Evolutionary conservation across 35 echinoderm and acorn worm species (phyloP), one percentile per base, ranked within the genome.

Genomic region (Acanthaster planci): DNA sequence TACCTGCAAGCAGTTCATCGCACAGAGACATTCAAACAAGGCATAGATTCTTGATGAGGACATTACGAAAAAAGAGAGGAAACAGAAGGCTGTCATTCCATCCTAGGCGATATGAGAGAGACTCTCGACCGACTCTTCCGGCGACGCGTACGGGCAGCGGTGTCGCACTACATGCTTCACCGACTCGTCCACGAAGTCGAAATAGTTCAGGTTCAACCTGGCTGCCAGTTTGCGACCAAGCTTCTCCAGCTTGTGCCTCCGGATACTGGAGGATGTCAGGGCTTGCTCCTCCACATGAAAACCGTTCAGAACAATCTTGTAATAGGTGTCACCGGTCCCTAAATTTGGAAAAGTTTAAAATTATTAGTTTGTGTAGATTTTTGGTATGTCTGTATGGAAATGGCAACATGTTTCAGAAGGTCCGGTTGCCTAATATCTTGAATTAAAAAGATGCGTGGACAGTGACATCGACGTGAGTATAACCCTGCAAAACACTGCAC

Each of bases 231-330:
- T 75, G 32, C 92, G 60, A 29, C 87, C 95, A 23, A 97, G 51
- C 56, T 91, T 93, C 57, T 97, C 95, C 22, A 97, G 47, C 55
- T 93, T 97, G 85, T 99, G 92, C 67, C 78, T 91, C 0, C 91
- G 88, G 2, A 89, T 53, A 1, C 84, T 89, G 26, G 89, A 88
- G 68, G 96, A 99, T 4, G 91, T 91, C 67, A 99, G 58, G 58
- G 80, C 85, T 56, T 94, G 92, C 38, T 86, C 87, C 30, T 92
- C 96, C 0, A 94, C 64, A 39, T 94, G 78, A 37, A 89, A 93
- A 15, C 96, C 96, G 82, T 99, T 99, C 15, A 99, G 64, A 30
- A 99, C 92, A 34, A 99, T 55, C 47, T 91, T 99, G 83, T 88
- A 99, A 55, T 90, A 99, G 50, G 93, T 85, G 23, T 94, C 88